A percentile compares a stretch with the other conserved stretches of the same genome.
These are phyloP conservation scores for Vesta saturnalis DNA, from an alignment of 2,888 invertebrate species.

Conservation along the genomic window DNA sequence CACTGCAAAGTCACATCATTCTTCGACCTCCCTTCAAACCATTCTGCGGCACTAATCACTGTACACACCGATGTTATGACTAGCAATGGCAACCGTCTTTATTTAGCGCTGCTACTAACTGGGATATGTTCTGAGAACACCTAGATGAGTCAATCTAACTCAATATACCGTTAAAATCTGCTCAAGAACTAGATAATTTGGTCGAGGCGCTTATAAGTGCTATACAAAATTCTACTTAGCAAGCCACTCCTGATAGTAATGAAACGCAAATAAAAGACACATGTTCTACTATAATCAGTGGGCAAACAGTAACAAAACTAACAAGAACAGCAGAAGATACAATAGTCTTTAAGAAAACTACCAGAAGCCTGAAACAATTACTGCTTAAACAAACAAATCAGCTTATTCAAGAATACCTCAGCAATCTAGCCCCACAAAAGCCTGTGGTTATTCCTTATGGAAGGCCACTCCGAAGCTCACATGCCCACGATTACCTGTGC, in stretches of 20 bases:
- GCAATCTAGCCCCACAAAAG: no score
- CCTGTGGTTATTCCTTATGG: no score
- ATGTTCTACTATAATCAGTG: background rate
- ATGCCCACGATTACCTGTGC: background rate
- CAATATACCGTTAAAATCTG: background rate
- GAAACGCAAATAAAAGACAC: background rate
- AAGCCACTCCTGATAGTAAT: constrained; percentile 4
- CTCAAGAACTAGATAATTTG: background rate
- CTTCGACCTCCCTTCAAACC: background rate
- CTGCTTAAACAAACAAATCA: background rate
- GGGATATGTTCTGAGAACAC: background rate
- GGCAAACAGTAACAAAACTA: background rate
- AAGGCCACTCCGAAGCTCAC: no score
- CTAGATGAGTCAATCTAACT: background rate
- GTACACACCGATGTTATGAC: background rate
- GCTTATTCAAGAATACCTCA: background rate
- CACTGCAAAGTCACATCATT: background rate
- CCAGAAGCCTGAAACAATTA: background rate
- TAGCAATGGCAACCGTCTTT: background rate
- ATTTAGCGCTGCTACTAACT: background rate
- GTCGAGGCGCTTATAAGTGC: background rate
- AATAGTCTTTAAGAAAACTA: background rate
- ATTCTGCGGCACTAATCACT: background rate
- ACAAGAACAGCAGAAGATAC: background rate
- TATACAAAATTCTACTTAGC: constrained; percentile 1